A percentile compares a stretch with the other conserved stretches of the same genome.
Evolutionary conservation across 1,140 invertebrate species (phyloP).

Genomic region (Brachionus rotundiformis): DNA sequence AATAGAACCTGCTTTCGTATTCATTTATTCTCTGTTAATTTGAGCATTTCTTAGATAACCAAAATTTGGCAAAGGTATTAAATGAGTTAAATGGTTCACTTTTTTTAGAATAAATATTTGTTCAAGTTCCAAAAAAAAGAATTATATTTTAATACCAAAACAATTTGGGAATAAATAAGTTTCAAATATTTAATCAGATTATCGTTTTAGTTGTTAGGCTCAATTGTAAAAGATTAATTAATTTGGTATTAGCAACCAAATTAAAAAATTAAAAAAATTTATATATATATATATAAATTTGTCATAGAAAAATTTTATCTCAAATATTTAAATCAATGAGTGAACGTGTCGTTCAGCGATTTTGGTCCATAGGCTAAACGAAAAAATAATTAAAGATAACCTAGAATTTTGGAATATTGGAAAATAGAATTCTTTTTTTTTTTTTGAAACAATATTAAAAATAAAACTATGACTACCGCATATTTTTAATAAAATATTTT

Average conservation of each 20-base stretch:
- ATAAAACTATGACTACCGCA: conserved; percentile 32
- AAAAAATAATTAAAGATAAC: background rate
- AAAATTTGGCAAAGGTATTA: background rate
- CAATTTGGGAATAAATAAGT: background rate
- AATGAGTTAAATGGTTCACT: too few relatives aligned
- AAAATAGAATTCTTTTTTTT: background rate
- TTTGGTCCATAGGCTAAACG: background rate
- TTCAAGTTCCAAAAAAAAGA: background rate
- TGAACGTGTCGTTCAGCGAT: background rate
- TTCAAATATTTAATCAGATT: conserved; percentile 2
- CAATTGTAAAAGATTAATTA: conserved; percentile 14
- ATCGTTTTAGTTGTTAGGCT: background rate
- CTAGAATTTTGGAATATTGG: conserved; percentile 14
- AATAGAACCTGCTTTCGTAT: too few relatives aligned
- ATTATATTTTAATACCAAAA: background rate
- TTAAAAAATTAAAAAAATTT: background rate
- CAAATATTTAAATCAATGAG: background rate
- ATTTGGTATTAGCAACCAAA: conserved; percentile 25
- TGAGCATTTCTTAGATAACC: background rate
- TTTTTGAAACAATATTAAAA: background rate
- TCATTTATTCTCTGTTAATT: background rate
- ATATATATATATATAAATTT: too few relatives aligned
- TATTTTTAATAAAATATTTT: conserved; percentile 21
- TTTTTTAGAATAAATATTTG: too few relatives aligned
- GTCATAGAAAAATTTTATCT: background rate